A percentile compares a stretch with the other conserved stretches of the same genome.
phyloP scores from a whole-genome alignment of 1,140 invertebrate species.

The Drosophila ironensis region DNA sequence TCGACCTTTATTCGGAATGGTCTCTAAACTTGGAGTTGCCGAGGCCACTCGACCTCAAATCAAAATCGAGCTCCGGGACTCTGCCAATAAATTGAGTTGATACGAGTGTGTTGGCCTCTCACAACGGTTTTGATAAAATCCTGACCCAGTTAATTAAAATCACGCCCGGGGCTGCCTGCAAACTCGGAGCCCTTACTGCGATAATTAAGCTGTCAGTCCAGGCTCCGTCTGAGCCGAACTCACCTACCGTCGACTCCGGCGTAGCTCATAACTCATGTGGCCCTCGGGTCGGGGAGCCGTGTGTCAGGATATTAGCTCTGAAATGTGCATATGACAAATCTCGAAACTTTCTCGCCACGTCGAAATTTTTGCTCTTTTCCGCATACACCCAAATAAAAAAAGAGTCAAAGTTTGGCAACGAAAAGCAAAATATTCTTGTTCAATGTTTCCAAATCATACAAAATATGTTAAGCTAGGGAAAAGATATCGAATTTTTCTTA shows the following conservation, averaged over 20 bases:
- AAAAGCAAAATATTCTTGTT: no score
- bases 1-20: slow-evolving; percentile 4
- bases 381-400: slow-evolving; percentile 7
- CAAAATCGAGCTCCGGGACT: slow-evolving; percentile 5
- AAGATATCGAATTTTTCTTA: no score
- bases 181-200: slow-evolving; percentile 3
- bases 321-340: slow-evolving; percentile 71
- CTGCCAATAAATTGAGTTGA: slow-evolving; percentile 25
- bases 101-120: not conserved
- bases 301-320: slow-evolving; percentile 53
- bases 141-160: slow-evolving; percentile 35
- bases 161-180: slow-evolving; percentile 8
- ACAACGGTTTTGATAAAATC: slow-evolving; percentile 17
- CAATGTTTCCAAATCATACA: no score
- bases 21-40: not conserved
- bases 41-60: slow-evolving; percentile 18
- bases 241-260: slow-evolving; percentile 25
- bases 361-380: slow-evolving; percentile 25
- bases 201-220: slow-evolving; percentile 46
- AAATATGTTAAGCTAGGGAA: not conserved
- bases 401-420: no score
- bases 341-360: slow-evolving; percentile 59
- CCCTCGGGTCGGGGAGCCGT: slow-evolving; percentile 23
- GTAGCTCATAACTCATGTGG: slow-evolving; percentile 36
- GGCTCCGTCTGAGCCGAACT: slow-evolving; percentile 18